Base-by-base conservation (phyloP, 2,888 invertebrate genomes). In the Charanyca ferruginea region DNA sequence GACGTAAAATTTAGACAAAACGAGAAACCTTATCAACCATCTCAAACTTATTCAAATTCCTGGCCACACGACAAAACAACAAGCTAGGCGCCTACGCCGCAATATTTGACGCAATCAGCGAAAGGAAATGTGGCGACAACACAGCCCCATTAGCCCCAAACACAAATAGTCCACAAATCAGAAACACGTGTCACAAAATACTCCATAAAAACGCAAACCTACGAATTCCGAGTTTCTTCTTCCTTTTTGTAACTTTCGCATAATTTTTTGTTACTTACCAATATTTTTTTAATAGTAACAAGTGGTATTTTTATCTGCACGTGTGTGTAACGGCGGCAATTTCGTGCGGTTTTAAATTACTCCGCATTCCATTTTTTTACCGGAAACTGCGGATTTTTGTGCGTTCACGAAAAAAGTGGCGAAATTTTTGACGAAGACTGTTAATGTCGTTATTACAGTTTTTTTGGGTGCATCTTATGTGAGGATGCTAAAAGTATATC, bases 301-400 rank as follows among this genome's bases (percentile, higher is more conserved):
- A 89, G 83, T 87, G 81, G 68, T 82, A 85, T 83, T 87, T 76
- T 86, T 85, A 84, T 85, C 85, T 90, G 91, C 94, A 94, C 93
- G 90, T 94, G 92, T 94, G 91, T 89, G 90, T 87, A 87, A 84
- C 88, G 86, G 87, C 87, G 80, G 88, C 89, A 91, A 93, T 94
- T 94, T 93, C 73, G 90, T 92, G 92, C 89, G 91, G 94, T 92
- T 87, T 94, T 84, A 94, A 93, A 93, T 94, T 94, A 93, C 94
- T 83, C 47, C 72, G 84, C 87, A 87, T 89, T 88, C 89, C 90
- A 81, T 87, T 92, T 94, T 92, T 92, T 91, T 87, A 90, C 90
- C 94, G 94, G 95, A 94, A 94, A 89, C 90, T 82, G 89, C 80
- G 81, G 90, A 92, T 93, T 93, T 94, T 92, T 90, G 87, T 83